Evolutionary conservation across 2,113 vertebrate species (phyloP).

Genomic region (Coracopsis vasa): DNA sequence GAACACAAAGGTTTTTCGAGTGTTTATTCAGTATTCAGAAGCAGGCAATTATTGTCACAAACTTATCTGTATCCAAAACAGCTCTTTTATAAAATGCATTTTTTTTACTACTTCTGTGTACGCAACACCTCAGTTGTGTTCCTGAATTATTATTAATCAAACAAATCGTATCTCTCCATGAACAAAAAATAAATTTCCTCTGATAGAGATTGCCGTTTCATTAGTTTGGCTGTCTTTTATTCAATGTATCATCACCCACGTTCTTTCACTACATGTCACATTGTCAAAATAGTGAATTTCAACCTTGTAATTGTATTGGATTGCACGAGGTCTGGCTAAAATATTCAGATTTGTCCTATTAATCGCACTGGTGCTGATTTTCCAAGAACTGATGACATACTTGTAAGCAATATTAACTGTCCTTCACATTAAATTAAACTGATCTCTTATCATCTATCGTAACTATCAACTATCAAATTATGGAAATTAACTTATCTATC

Average conservation of each 20-base stretch:
- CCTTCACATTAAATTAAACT: conserved; percentile 33
- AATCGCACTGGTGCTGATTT: background rate
- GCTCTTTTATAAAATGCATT: background rate
- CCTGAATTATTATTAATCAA: background rate
- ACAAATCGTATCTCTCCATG: background rate
- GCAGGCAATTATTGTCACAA: background rate
- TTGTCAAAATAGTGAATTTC: conserved; percentile 25
- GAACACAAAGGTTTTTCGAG: background rate
- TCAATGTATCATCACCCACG: background rate
- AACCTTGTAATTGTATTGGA: conserved; percentile 23
- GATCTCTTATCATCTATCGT: background rate
- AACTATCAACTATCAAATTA: background rate
- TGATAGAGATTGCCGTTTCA: conserved; percentile 18
- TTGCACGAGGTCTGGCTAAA: background rate
- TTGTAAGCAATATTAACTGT: conserved; percentile 60
- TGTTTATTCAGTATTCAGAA: background rate
- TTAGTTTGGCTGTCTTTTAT: background rate
- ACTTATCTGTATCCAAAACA: background rate
- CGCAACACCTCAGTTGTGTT: background rate
- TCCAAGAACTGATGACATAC: conserved; percentile 29
- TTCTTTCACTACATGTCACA: conserved; percentile 7
- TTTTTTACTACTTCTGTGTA: background rate
- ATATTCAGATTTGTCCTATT: background rate
- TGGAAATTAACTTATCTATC: background rate
- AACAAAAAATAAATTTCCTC: background rate